Evolutionary conservation across 1,140 invertebrate species (phyloP), one percentile per base, ranked within the genome.

Genomic region (Cecropterus lyciades): DNA sequence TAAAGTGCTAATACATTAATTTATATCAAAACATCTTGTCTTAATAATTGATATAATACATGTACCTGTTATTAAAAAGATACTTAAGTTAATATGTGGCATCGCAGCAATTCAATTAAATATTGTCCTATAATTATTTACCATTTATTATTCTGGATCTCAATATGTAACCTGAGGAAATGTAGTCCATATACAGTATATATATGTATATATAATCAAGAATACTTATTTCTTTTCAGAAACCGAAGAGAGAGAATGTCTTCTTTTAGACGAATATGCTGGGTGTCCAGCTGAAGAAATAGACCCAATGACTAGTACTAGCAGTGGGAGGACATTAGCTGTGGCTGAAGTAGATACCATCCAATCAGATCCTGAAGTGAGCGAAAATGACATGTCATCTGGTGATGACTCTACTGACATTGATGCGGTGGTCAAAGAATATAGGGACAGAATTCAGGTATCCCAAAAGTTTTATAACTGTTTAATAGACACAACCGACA

Each of bases 371-470:
- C 73, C 76, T 0, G 91, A 90, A 63, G 82, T 79, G 30, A 92
- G 80, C 42, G 92, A 88, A n/a, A 80, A 74, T 7, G 91, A 91
- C 27, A 65, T 89, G 17, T 87, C 89, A 5, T 90, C 89, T 0
- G 87, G 87, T 7, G 92, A 93, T 53, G 92, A 92, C 67, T 93
- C 93, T 10, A 93, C 93, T 0, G 93, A 94, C 74, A 93, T 94
- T n/a, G 93, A 94, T 73, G 93, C 92, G 3, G 92, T 93, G 10
- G 93, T 94, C 7, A 93, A 94, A 69, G 93, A 94, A 79, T 94
- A 94, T 60, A 91, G 86, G 65, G 93, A 93, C 69, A 88, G 85
- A 53, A 92, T 94, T 72, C 92, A 93, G 73, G 93, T 94, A 75
- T n/a, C n/a, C n/a, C n/a, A n/a, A n/a, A n/a, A n/a, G n/a, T n/a